Base-by-base conservation (phyloP, 1,140 invertebrate species). In the Ceratosolen fusciceps region DNA sequence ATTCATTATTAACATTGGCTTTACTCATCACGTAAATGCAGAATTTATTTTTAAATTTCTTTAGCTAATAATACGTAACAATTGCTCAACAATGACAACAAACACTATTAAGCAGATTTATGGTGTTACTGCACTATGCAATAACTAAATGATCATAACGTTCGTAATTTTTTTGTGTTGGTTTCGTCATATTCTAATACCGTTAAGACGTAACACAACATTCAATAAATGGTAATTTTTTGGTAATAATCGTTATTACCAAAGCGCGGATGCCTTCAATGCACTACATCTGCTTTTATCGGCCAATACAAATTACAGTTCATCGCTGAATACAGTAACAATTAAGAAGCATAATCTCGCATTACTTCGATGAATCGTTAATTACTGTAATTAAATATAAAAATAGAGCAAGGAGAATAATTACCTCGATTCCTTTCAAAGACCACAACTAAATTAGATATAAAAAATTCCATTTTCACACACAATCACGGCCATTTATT, bases 31-130 rank as follows among this genome's bases (percentile, higher is more conserved):
- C 14, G 31, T 56, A 58, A 2, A 71, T 21, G 8, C 43, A 52
- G 12, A 34, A 10, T 5, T 9, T 65, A 37, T 65, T 37, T 65
- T 37, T 37, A n/a, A 37, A 37, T 65, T 1, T 37, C 26, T n/a
- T n/a, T 37, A 37, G 8, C 3, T 71, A 78, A 58, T 77, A 24
- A 67, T 77, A 58, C 70, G 37, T 58, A 58, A 70, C 54, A 70
- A n/a, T 62, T 72, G 72, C 34, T 72, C 26, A 62, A 24, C 62
- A 29, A 47, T 77, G 37, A n/a, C 8, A 29, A 16, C 49, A 29
- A 43, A 52, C n/a, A n/a, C 34, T 54, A 70, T 43, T 29, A 72
- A 72, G 56, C 56, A 78, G 76, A 78, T 72, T 54, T 58, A 49
- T 67, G 37, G 3, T 47, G 43, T 74, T 67, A 49, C n/a, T 67